Percentiles rank a stretch among this genome's conserved stretches.
Conservation (phyloP, 2,797 vertebrate genomes). For the Centropyge bicolor region DNA sequence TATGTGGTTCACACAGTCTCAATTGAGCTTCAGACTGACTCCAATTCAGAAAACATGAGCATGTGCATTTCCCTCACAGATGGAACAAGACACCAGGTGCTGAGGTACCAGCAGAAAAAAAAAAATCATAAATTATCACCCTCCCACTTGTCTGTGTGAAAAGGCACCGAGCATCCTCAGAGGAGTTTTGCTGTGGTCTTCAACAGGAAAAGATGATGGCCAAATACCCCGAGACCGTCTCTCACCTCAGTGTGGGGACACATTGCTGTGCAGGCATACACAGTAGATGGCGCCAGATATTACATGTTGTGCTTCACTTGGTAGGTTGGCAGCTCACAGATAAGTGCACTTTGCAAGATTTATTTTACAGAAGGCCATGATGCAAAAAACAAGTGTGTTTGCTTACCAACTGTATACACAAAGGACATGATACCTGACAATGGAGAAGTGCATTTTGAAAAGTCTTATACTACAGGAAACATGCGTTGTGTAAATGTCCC, state of each 20-base stretch:
- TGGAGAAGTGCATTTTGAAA: neutral
- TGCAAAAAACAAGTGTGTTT: no score
- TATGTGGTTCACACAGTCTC: neutral
- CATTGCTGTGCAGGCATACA: neutral
- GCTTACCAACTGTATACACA: neutral
- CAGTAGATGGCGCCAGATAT: constrained; percentile 76
- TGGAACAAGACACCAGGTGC: constrained; percentile 21
- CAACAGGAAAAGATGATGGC: constrained; percentile 9
- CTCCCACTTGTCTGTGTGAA: constrained; percentile 40
- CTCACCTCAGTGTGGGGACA: neutral
- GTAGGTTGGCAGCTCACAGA: neutral
- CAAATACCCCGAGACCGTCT: constrained; percentile 5
- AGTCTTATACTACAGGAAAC: neutral
- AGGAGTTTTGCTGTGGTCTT: neutral
- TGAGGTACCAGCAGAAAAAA: constrained; percentile 26
- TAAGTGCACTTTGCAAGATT: neutral
- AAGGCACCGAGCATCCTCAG: constrained; percentile 5
- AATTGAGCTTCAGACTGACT: constrained; percentile 11
- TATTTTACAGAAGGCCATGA: neutral
- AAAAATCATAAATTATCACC: constrained; percentile 42
- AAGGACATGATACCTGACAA: neutral
- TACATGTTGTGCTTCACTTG: neutral
- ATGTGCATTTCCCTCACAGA: constrained; percentile 8
- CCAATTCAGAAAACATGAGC: constrained; percentile 41
- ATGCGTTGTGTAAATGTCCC: no score